Evolutionary conservation across 2,797 vertebrate species (phyloP).

Genomic region (Denticeps clupeoides): DNA sequence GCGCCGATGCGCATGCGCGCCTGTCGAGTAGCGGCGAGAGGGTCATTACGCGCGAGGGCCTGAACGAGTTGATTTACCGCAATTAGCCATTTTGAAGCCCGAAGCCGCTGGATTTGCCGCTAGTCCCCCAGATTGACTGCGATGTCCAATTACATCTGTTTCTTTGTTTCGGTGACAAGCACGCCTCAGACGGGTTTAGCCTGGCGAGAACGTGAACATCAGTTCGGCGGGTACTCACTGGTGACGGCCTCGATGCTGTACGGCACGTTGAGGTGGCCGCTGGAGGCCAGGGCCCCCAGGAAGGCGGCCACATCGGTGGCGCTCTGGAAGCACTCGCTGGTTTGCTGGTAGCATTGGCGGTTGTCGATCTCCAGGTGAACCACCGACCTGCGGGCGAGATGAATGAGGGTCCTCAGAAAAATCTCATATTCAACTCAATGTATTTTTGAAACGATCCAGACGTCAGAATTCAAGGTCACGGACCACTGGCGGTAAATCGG

Average conservation of each 20-base stretch:
- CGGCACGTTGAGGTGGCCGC: constrained; percentile 80
- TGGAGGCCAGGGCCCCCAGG: constrained; percentile 85
- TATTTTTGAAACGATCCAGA: too few relatives aligned
- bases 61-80: constrained; percentile 57
- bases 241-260: constrained; percentile 88
- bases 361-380: constrained; percentile 95
- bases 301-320: constrained; percentile 83
- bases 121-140: constrained; percentile 54
- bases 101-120: constrained; percentile 56
- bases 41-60: constrained; percentile 22
- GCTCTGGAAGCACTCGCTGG: constrained; percentile 87
- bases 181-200: too few relatives aligned
- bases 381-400: constrained; percentile 68
- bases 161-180: too few relatives aligned
- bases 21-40: constrained; percentile 18
- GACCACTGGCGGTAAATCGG: too few relatives aligned
- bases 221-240: constrained; percentile 62
- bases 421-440: too few relatives aligned
- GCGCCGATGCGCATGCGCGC: constrained; percentile 16
- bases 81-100: constrained; percentile 67
- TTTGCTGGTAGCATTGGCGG: constrained; percentile 84
- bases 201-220: too few relatives aligned
- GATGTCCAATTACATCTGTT: constrained; percentile 59
- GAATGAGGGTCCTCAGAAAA: too few relatives aligned
- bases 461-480: too few relatives aligned